phyloP scores from a whole-genome alignment of 2,888 invertebrate genomes.

The Argyresthia albistria region DNA sequence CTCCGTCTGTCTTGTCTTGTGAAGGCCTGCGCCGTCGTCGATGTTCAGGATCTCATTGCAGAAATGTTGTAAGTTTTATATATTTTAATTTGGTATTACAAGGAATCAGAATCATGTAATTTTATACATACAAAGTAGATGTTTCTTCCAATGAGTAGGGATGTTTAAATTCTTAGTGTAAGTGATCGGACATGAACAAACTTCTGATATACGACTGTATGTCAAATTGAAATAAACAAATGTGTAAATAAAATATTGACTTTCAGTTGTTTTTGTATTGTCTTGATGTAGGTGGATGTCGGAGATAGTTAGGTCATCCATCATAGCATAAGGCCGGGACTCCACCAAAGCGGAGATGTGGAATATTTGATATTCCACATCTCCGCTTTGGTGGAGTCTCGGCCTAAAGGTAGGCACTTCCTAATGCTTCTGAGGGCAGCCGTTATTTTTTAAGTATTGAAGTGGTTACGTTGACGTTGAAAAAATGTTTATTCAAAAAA shows the following conservation, averaged over 20 bases:
- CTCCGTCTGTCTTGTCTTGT: background rate
- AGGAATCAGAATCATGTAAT: conserved; percentile 64
- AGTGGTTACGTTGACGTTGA: no score
- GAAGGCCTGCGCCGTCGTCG: background rate
- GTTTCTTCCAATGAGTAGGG: conserved; percentile 63
- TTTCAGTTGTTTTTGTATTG: conserved; percentile 29
- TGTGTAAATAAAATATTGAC: conserved; percentile 62
- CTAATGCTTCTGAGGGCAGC: no score
- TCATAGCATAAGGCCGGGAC: no score
- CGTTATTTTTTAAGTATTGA: no score
- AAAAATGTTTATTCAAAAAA: no score
- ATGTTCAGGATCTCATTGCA: conserved; percentile 61
- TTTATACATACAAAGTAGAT: conserved; percentile 51
- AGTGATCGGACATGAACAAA: conserved; percentile 68
- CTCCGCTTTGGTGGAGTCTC: no score
- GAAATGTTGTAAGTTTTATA: conserved; percentile 61
- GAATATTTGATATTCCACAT: no score
- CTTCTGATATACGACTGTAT: conserved; percentile 64
- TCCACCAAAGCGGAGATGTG: no score
- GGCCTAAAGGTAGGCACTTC: no score
- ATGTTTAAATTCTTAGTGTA: conserved; percentile 46
- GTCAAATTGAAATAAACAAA: conserved; percentile 52
- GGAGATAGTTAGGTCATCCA: no score
- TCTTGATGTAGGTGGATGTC: no score
- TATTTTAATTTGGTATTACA: conserved; percentile 48